Percentiles rank a stretch among this genome's conserved stretches.
These are phyloP conservation scores for Planococcus citri DNA, from an alignment of 1,140 invertebrate genomes.

Conservation along the genomic window DNA sequence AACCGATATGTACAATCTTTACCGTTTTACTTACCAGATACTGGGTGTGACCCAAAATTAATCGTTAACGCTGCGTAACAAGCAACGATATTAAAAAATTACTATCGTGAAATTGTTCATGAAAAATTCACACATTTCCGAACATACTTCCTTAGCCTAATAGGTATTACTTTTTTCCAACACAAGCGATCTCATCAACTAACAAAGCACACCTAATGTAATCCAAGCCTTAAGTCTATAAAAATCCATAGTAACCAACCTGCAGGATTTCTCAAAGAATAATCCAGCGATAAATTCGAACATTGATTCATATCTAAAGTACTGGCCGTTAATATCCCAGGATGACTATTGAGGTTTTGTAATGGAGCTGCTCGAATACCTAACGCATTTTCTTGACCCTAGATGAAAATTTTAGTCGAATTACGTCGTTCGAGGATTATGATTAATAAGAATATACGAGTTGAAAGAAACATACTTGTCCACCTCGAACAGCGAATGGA, in stretches of 20 bases:
- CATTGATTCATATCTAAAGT: conserved; percentile 24
- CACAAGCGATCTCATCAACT: neutral
- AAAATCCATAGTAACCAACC: conserved; percentile 13
- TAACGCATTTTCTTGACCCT: conserved; percentile 22
- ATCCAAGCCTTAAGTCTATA: neutral
- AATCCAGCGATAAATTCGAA: conserved; percentile 17
- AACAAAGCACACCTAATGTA: no score
- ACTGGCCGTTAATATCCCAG: conserved; percentile 22
- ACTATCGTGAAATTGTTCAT: neutral
- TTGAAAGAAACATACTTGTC: conserved; percentile 34
- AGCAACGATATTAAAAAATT: conserved; percentile 14
- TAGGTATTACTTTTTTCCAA: neutral
- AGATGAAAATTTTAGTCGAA: conserved; percentile 23
- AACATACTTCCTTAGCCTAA: neutral
- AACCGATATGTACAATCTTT: neutral
- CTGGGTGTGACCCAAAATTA: conserved; percentile 15
- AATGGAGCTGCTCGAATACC: conserved; percentile 25
- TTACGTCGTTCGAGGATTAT: no score
- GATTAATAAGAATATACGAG: conserved; percentile 24
- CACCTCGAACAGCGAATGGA: conserved; percentile 37
- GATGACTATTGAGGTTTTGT: conserved; percentile 25
- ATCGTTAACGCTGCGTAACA: conserved; percentile 23
- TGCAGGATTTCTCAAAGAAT: conserved; percentile 20
- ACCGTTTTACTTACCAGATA: neutral
- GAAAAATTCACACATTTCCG: neutral